Evolutionary conservation across 2,797 vertebrate species (phyloP), one percentile per base, ranked within the genome.

Genomic region (Leucoraja ocellata): DNA sequence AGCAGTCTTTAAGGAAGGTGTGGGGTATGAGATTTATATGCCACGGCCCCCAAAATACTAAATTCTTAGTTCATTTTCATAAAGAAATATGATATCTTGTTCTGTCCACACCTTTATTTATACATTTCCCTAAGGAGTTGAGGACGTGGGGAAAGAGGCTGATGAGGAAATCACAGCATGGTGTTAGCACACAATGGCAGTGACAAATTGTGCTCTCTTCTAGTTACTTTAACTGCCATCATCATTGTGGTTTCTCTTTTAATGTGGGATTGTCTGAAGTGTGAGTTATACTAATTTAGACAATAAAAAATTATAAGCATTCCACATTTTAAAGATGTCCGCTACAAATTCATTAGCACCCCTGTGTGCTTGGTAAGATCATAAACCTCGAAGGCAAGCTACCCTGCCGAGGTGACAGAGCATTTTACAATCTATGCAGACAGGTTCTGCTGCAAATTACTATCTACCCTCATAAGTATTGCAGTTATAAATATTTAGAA

Each of bases 391-490:
- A 92, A 92, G 90, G 90, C 90, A 92, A 92, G 90, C 90, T 76
- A 92, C 71, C 90, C 90, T 92, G 71, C 90, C 21, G 71, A 74
- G 90, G 90, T 92, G 71, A 92, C 90, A 92, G 90, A 92, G 73
- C 90, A 92, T 92, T 92, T 92, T 92, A 92, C 90, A 92, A 92
- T 92, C 68, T 92, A 92, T 92, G 90, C 90, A 92, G 90, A 58
- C 90, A 76, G 90, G 90, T 92, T 76, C 71, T 92, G 71, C 90
- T 92, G 71, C 90, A 92, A 76, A 92, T 92, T 92, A 76, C 90
- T 92, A 71, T 92, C 90, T 92, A 76, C 90, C 90, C 71, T 92
- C 90, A 58, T 92, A 92, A 92, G 90, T 74, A 92, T 76, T 92
- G 71, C 73, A 76, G 71, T 76, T 92, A 92, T 92, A 92, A 92